Percentiles rank a stretch among this genome's conserved stretches.
These are phyloP conservation scores for Brenthis daphne DNA, from an alignment of 2,888 invertebrate species.

Conservation along the genomic window DNA sequence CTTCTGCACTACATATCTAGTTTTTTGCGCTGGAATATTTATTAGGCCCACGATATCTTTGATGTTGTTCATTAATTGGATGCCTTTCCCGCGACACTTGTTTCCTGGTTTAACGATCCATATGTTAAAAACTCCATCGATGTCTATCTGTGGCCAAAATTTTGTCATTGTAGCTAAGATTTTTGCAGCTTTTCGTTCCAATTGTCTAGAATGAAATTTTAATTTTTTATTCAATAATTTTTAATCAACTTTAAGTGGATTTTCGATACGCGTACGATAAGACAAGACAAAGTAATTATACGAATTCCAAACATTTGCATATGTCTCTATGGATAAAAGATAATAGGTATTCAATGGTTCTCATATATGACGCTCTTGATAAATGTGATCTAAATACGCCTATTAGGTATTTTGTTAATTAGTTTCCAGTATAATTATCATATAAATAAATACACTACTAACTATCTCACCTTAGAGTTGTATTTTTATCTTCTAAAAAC, in stretches of 20 bases:
- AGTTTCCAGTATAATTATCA: constrained; percentile 3
- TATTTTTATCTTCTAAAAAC: constrained; percentile 70
- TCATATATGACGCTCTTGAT: too few relatives aligned
- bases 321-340: too few relatives aligned
- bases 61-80: constrained; percentile 91
- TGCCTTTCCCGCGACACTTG: constrained; percentile 95
- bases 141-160: constrained; percentile 91
- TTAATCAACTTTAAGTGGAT: too few relatives aligned
- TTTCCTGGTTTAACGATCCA: constrained; percentile 98
- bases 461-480: constrained; percentile 58
- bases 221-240: background rate
- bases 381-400: too few relatives aligned
- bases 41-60: constrained; percentile 90
- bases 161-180: constrained; percentile 85
- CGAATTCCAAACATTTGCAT: too few relatives aligned
- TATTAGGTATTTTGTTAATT: too few relatives aligned
- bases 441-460: background rate
- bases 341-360: too few relatives aligned
- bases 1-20: constrained; percentile 96
- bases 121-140: constrained; percentile 93
- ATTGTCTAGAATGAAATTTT: constrained; percentile 57
- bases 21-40: constrained; percentile 86
- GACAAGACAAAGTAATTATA: too few relatives aligned
- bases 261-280: too few relatives aligned
- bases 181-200: constrained; percentile 81